These are phyloP conservation scores for Hafferia zeledoni DNA, from an alignment of 2,797 vertebrate genomes.

Conservation along the genomic window DNA sequence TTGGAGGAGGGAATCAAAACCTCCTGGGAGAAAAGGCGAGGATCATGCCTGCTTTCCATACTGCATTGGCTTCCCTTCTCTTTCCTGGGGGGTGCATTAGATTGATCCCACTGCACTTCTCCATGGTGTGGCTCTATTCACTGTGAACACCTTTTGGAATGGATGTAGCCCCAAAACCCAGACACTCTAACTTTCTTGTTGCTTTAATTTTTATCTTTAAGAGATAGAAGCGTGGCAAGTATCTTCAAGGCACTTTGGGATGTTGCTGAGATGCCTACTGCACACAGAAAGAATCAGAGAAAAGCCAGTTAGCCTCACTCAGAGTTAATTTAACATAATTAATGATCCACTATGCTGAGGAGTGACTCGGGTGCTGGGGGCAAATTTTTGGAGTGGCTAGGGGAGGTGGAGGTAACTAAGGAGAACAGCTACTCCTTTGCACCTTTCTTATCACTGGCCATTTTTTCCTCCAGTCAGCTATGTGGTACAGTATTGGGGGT, in stretches of 20 bases:
- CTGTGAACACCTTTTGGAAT: not conserved
- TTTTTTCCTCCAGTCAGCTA: not conserved
- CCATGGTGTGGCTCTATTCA: not conserved
- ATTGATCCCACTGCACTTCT: not conserved
- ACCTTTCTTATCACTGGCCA: not conserved
- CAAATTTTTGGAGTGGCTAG: not conserved
- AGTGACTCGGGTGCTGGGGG: not conserved
- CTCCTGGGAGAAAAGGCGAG: accelerated
- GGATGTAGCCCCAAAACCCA: not conserved
- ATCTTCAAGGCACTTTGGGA: not conserved
- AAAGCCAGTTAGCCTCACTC: not conserved
- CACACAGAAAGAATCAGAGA: not conserved
- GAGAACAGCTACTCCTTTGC: not conserved
- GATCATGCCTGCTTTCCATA: not conserved
- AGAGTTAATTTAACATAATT: not conserved
- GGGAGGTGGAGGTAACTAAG: not conserved
- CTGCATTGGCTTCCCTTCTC: not conserved
- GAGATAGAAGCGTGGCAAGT: not conserved
- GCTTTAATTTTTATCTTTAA: not conserved
- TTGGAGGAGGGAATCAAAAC: not conserved
- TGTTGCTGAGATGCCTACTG: not conserved
- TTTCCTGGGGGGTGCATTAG: not conserved
- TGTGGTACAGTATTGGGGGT: not conserved
- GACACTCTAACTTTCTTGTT: not conserved
- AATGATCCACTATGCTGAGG: not conserved